Percentiles rank a stretch among this genome's conserved stretches.
Conservation (phyloP, 2,888 invertebrate genomes). For the Apomyelois bistriatella region DNA sequence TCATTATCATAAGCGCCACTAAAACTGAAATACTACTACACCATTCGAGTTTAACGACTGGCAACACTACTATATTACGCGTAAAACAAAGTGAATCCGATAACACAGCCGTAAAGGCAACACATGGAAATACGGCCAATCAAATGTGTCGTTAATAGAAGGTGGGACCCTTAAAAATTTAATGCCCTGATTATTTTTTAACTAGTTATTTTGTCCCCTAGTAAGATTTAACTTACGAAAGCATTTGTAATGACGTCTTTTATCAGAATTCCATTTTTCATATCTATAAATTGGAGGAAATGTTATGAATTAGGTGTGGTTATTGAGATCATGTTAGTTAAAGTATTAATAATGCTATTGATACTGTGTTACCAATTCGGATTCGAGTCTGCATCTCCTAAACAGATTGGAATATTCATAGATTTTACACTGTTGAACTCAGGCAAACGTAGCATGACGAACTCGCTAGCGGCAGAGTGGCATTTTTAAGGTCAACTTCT, state of each 20-base stretch:
- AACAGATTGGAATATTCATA: too few species aligned
- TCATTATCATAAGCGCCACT: constrained; percentile 13
- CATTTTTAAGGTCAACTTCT: too few species aligned
- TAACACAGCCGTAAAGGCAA: constrained; percentile 36
- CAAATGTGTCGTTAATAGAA: constrained; percentile 28
- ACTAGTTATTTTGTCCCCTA: constrained; percentile 12
- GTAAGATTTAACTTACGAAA: background rate
- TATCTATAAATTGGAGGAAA: too few species aligned
- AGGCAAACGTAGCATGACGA: too few species aligned
- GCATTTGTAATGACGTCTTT: background rate
- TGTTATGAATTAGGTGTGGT: too few species aligned
- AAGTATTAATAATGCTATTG: too few species aligned
- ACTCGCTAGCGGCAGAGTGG: too few species aligned
- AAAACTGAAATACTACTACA: constrained; percentile 22
- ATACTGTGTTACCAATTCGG: too few species aligned
- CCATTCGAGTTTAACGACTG: constrained; percentile 21
- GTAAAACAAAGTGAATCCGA: constrained; percentile 36
- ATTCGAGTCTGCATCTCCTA: too few species aligned
- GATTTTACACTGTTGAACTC: too few species aligned
- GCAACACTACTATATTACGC: constrained; percentile 47
- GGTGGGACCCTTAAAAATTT: constrained; percentile 20
- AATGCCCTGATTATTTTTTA: constrained; percentile 23
- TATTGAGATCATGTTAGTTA: too few species aligned
- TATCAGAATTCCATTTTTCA: background rate
- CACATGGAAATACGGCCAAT: constrained; percentile 40